A percentile compares a stretch with the other conserved stretches of the same genome.
phyloP scores from a whole-genome alignment of 2,888 invertebrate species.

The Laspeyria flexula region DNA sequence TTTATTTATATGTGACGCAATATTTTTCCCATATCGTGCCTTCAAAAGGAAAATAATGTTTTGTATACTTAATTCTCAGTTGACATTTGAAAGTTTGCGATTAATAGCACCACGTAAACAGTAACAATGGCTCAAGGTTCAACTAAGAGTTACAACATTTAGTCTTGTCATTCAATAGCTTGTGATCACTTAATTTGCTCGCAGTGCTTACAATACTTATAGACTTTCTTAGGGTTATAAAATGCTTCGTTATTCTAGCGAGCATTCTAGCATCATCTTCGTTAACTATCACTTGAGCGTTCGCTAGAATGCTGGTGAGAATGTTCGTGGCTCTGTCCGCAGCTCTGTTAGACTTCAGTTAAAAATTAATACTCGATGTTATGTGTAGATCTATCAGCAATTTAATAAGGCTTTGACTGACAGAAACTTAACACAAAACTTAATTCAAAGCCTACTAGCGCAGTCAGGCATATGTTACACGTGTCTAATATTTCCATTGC shows the following conservation, averaged over 20 bases:
- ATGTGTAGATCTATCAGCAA: too few species aligned
- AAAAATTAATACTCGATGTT: too few species aligned
- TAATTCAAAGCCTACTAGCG: too few species aligned
- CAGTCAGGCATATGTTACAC: too few species aligned
- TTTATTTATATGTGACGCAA: constrained; percentile 3
- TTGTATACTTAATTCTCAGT: not conserved
- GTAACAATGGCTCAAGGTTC: constrained; percentile 1
- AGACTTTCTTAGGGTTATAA: not conserved
- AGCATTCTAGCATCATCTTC: too few species aligned
- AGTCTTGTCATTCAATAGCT: not conserved
- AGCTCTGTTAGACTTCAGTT: too few species aligned
- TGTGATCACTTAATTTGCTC: not conserved
- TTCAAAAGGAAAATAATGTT: constrained; percentile 2
- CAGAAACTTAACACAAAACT: too few species aligned
- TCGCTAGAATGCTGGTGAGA: too few species aligned
- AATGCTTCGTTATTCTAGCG: not conserved
- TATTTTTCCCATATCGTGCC: constrained; percentile 4
- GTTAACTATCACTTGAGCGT: too few species aligned
- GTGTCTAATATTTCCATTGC: too few species aligned
- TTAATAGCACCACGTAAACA: not conserved
- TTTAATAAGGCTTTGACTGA: too few species aligned
- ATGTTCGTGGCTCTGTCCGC: too few species aligned
- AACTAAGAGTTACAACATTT: not conserved
- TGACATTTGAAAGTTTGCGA: constrained; percentile 7
- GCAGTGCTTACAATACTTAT: not conserved